These are phyloP conservation scores for Linnaemya vulpina DNA, from an alignment of 2,888 invertebrate species.

Conservation along the genomic window DNA sequence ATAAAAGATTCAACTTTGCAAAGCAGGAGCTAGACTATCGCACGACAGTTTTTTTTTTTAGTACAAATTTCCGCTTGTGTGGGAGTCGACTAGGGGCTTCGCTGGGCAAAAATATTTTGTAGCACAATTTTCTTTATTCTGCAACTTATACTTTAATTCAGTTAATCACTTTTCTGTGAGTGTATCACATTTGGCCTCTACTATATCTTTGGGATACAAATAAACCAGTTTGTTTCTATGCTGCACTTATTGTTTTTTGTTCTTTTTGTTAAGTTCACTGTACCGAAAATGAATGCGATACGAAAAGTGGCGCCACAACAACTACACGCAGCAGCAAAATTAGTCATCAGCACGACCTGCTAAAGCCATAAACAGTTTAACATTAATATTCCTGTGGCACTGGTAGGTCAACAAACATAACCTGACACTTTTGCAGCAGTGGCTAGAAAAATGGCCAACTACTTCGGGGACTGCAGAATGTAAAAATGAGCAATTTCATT, in stretches of 20 bases:
- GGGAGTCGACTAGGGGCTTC: too few species aligned
- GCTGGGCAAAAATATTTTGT: too few species aligned
- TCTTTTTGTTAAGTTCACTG: slow-evolving; percentile 38
- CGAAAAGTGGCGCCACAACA: slow-evolving; percentile 50
- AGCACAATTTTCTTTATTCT: background rate
- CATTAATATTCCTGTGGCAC: slow-evolving; percentile 53
- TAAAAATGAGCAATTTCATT: background rate
- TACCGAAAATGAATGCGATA: slow-evolving; percentile 66
- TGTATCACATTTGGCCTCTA: background rate
- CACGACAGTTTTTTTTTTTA: too few species aligned
- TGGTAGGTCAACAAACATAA: slow-evolving; percentile 49
- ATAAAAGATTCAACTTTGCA: too few species aligned
- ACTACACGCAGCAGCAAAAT: slow-evolving; percentile 13
- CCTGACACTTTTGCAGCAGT: background rate
- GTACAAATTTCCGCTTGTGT: background rate
- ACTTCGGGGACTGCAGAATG: slow-evolving; percentile 4
- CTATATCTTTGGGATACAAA: background rate
- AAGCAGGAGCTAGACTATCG: too few species aligned
- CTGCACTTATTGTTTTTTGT: background rate
- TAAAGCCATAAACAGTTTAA: slow-evolving; percentile 16
- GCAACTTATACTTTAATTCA: too few species aligned
- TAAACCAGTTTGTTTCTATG: slow-evolving; percentile 1
- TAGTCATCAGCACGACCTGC: slow-evolving; percentile 1
- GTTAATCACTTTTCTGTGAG: background rate
- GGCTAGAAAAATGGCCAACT: slow-evolving; percentile 43